Evolutionary conservation across 2,888 invertebrate species (phyloP).

Genomic region (Dorcus hopei): DNA sequence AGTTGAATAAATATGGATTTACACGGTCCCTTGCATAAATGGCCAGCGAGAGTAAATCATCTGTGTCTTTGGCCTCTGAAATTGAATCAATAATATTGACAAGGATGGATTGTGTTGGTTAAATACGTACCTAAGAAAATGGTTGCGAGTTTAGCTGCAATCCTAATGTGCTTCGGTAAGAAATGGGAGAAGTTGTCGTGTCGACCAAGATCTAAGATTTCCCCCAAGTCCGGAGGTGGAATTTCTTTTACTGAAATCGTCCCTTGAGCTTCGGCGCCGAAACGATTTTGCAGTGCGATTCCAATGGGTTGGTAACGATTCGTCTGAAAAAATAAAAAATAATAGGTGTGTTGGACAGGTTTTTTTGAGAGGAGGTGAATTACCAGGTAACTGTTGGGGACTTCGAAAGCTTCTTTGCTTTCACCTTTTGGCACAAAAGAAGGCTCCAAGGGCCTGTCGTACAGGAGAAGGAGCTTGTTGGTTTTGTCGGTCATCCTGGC

Average conservation of each 20-base stretch:
- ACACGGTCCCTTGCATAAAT: slow-evolving; percentile 69
- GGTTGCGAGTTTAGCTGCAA: slow-evolving; percentile 68
- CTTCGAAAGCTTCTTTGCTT: slow-evolving; percentile 58
- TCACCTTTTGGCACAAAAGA: slow-evolving; percentile 74
- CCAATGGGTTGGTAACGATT: slow-evolving; percentile 58
- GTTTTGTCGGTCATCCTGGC: slow-evolving; percentile 40
- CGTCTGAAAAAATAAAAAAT: slow-evolving; percentile 32
- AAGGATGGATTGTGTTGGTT: not conserved
- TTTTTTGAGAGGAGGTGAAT: slow-evolving; percentile 38
- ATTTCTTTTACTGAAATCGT: slow-evolving; percentile 55
- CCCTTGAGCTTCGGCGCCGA: slow-evolving; percentile 51
- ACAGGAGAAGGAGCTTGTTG: slow-evolving; percentile 61
- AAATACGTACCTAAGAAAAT: slow-evolving; percentile 59
- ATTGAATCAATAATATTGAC: slow-evolving; percentile 10
- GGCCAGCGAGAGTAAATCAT: slow-evolving; percentile 68
- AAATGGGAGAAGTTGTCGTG: slow-evolving; percentile 72
- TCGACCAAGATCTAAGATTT: slow-evolving; percentile 56
- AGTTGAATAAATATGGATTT: slow-evolving; percentile 79
- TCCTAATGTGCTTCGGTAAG: slow-evolving; percentile 64
- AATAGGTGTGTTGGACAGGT: not conserved
- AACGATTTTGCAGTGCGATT: slow-evolving; percentile 59
- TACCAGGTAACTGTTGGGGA: slow-evolving; percentile 62
- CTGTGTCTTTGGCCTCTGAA: slow-evolving; percentile 64
- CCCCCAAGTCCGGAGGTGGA: slow-evolving; percentile 56
- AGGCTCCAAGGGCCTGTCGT: slow-evolving; percentile 74